Percentiles rank a stretch among this genome's conserved stretches.
phyloP scores from a whole-genome alignment of 2,113 vertebrate genomes.

The Platichthys stellatus region DNA sequence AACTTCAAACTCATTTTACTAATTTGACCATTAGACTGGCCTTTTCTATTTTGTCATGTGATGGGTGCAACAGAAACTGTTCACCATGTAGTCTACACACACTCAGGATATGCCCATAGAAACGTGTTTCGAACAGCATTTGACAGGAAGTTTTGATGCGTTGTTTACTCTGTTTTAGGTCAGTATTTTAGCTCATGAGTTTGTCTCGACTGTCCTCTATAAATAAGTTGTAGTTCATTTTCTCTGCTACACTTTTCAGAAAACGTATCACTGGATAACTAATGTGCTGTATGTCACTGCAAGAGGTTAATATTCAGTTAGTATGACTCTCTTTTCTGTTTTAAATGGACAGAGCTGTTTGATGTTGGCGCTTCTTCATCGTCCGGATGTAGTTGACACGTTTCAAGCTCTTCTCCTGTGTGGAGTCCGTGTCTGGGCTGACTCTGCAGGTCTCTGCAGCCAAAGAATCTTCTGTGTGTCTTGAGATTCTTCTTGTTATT shows the following conservation, averaged over 20 bases:
- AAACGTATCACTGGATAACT: constrained; percentile 64
- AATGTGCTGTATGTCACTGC: constrained; percentile 54
- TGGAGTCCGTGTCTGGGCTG: constrained; percentile 83
- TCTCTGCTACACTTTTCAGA: constrained; percentile 34
- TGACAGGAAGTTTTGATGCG: constrained; percentile 26
- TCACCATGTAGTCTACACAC: constrained; percentile 42
- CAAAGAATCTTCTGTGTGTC: constrained; percentile 86
- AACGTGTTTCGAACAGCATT: constrained; percentile 39
- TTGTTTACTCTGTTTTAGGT: constrained; percentile 47
- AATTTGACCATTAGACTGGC: constrained; percentile 12
- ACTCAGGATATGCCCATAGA: constrained; percentile 72
- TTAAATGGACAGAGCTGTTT: constrained; percentile 54
- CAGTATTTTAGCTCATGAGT: constrained; percentile 55
- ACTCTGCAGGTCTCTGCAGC: constrained; percentile 84
- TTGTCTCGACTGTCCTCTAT: constrained; percentile 46
- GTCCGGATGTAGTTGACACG: constrained; percentile 58
- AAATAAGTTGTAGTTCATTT: constrained; percentile 30
- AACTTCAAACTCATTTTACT: constrained; percentile 62
- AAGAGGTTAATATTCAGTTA: constrained; percentile 47
- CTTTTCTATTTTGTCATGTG: constrained; percentile 1
- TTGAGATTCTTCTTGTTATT: constrained; percentile 45
- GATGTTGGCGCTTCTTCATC: constrained; percentile 89
- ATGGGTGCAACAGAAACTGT: constrained; percentile 8
- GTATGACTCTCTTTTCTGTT: constrained; percentile 40
- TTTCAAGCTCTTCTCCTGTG: constrained; percentile 77